These are phyloP conservation scores for Sphecodes monilicornis DNA, from an alignment of 2,888 invertebrate species.

Conservation along the genomic window DNA sequence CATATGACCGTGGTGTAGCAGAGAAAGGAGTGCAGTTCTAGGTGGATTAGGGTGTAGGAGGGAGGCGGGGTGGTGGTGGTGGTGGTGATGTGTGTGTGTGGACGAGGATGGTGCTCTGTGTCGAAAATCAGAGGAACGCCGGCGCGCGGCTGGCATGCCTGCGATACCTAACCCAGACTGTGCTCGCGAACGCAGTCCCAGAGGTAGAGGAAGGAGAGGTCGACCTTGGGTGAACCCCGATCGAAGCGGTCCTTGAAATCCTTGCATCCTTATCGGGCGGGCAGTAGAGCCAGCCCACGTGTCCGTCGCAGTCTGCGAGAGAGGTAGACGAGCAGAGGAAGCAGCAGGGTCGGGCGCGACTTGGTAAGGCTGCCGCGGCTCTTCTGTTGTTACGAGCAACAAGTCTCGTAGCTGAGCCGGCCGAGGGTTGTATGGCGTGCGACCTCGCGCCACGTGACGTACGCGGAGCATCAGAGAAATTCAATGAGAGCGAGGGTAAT, in stretches of 20 bases:
- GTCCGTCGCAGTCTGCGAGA: slow-evolving; percentile 6
- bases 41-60: neutral
- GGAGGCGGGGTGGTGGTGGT: neutral
- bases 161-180: too few species aligned
- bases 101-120: neutral
- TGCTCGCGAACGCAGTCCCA: slow-evolving; percentile 15
- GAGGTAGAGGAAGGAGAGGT: slow-evolving; percentile 22
- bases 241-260: slow-evolving; percentile 64
- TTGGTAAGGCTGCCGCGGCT: neutral
- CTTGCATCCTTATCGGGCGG: slow-evolving; percentile 38
- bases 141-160: neutral
- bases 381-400: slow-evolving; percentile 69
- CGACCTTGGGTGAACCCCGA: slow-evolving; percentile 55
- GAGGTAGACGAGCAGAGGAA: neutral
- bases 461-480: slow-evolving; percentile 19
- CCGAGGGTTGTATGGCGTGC: slow-evolving; percentile 9
- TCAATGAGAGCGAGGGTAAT: slow-evolving; percentile 36
- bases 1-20: slow-evolving; percentile 21
- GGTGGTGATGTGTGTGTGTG: neutral
- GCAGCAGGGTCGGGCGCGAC: slow-evolving; percentile 17
- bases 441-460: slow-evolving; percentile 59
- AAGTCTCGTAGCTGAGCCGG: slow-evolving; percentile 61
- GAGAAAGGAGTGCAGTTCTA: neutral
- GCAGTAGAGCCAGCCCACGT: slow-evolving; percentile 19
- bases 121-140: slow-evolving; percentile 46